phyloP scores from a whole-genome alignment of 1,140 invertebrate genomes.

The Psilanteris sp. region DNA sequence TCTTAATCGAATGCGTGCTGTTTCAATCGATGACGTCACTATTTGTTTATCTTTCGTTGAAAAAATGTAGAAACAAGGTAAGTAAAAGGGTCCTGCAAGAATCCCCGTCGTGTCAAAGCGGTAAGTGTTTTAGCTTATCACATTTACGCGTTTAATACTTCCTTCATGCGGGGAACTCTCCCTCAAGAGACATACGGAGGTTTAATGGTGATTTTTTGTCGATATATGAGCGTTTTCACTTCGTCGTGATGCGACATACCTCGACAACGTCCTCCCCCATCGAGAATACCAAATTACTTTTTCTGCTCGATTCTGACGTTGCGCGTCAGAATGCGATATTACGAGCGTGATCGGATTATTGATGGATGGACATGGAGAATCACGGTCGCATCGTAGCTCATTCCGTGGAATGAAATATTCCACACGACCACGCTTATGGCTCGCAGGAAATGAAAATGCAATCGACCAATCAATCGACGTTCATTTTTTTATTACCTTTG shows the following conservation, averaged over 20 bases:
- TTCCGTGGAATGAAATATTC: slow-evolving; percentile 54
- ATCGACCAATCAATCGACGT: slow-evolving; percentile 59
- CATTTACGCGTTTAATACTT: slow-evolving; percentile 75
- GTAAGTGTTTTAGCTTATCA: slow-evolving; percentile 78
- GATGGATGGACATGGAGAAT: slow-evolving; percentile 64
- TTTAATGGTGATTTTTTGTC: slow-evolving; percentile 78
- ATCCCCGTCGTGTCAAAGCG: slow-evolving; percentile 57
- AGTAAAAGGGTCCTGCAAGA: slow-evolving; percentile 21
- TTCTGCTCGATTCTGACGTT: slow-evolving; percentile 60
- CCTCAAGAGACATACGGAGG: slow-evolving; percentile 72
- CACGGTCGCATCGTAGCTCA: slow-evolving; percentile 56
- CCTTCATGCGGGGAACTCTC: slow-evolving; percentile 65
- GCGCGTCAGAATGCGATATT: slow-evolving; percentile 61
- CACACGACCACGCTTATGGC: slow-evolving; percentile 54
- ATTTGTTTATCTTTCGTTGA: background rate
- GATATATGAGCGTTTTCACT: slow-evolving; percentile 69
- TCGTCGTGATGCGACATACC: slow-evolving; percentile 66
- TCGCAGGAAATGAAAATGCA: slow-evolving; percentile 58
- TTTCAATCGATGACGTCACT: too few species aligned
- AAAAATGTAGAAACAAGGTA: slow-evolving; percentile 5
- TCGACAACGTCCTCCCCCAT: slow-evolving; percentile 57
- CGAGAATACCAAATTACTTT: slow-evolving; percentile 68
- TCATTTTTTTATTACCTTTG: slow-evolving; percentile 30
- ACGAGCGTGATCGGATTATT: slow-evolving; percentile 67
- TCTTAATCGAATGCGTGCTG: too few species aligned